Base-by-base conservation (phyloP, 1,140 invertebrate genomes). In the Scaptomyza pallida region DNA sequence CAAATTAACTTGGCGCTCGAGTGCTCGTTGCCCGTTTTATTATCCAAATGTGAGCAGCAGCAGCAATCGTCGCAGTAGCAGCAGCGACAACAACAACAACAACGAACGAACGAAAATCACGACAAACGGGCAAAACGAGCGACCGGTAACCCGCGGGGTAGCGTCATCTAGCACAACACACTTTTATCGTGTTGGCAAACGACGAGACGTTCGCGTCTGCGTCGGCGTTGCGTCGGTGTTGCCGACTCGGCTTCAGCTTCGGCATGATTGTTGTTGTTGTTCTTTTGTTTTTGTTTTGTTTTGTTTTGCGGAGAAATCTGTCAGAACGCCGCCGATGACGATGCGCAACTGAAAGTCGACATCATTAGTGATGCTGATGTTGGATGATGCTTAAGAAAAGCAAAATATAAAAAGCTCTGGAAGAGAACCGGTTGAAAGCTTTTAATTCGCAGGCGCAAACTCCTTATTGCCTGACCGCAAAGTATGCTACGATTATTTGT, bases 1-100 rank as follows among this genome's bases (percentile, higher is more conserved):
- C 85, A 78, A 89, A 89, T 89, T 89, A 82, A 89, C 85, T 89
- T 89, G 85, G 76, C 80, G 78, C 72, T 89, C 80, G 86, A 89
- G 78, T 89, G 85, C 80, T 72, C 86, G 80, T 75, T 81, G 85
- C 80, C 81, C 45, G 78, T 89, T 89, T 89, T 89, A 89, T 89
- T 89, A 86, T 82, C 83, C 82, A 89, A 88, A 88, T 65, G 76
- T 68, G 81, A 80, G 78, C 77, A 85, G 70, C 80, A 50, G 51
- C 63, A 47, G 75, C 70, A 45, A 56, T 55, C 43, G 41, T 26
- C 40, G 54, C 43, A 21, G 68, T 52, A 54, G 54, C 62, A 43
- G 41, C 47, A 33, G 62, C 65, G 44, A 37, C 50, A 26, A 26
- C 16, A 51, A 48, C 33, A 59, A 45, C 35, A 59, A n/a, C n/a